Evolutionary conservation across 2,888 invertebrate species (phyloP), one percentile per base, ranked within the genome.

Genomic region (Rhagonycha lutea): DNA sequence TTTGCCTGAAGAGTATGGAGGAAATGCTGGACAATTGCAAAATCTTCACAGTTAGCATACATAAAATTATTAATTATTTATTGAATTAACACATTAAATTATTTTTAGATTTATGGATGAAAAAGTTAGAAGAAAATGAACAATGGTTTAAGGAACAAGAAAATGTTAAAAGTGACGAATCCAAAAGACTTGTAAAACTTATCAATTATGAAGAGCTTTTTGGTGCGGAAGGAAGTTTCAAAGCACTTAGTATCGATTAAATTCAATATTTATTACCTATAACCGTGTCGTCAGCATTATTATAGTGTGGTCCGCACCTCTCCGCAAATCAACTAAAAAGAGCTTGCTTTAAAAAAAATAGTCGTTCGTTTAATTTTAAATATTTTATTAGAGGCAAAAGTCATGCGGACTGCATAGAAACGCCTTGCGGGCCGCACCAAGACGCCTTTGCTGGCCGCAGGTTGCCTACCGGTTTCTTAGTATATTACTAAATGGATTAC

Each of bases 181-280:
- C 93, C 0, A 91, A 94, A 77, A 91, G 96, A 84, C 95, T 95
- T 0, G 96, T 95, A 63, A 94, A 94, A 85, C 95, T 95, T 78
- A 96, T 2, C 2, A 95, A 95, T 81, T 92, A 94, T 81, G 96
- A 96, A 84, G 90, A 96, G 3, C 90, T 96, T 3, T 96, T 96
- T 83, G 96, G 96, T 14, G 91, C 96, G 83, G 96, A 96, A 83
- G 96, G 96, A 61, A 95, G 96, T 68, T 96, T 96, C 90, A 92
- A 95, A 83, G 94, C 96, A 87, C 89, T 96, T 75, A 91, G 92
- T 82, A 95, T 96, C 84, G 95, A 96, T 89, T 96, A n/a, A 90
- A 89, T 81, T 61, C n/a, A n/a, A n/a, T n/a, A n/a, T n/a, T n/a
- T n/a, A n/a, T n/a, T n/a, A n/a, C n/a, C n/a, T n/a, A n/a, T n/a